Base-by-base conservation (phyloP, 2,797 vertebrate genomes). In the Macropus fuliginosus region DNA sequence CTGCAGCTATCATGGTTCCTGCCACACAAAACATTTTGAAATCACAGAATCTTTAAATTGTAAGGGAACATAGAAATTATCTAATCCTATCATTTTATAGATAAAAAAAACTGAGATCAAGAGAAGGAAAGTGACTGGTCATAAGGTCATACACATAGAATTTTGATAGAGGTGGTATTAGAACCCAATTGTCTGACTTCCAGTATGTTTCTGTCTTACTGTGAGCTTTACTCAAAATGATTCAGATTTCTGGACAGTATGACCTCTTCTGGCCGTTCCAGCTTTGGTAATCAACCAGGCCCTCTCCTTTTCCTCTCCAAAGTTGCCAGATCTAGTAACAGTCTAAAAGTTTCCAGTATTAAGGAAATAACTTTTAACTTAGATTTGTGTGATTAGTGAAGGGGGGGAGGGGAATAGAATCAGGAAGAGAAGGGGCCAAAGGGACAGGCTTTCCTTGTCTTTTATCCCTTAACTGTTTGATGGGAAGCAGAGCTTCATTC, bases 261-360 rank as follows among this genome's bases (percentile, higher is more conserved):
- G 14, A 66, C 8, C 89, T 11, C n/a, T 56, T 8, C 10, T 14
- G 91, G 21, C 52, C 54, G 54, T 14, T 1, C 40, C 21, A 87
- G 18, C 31, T 46, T 87, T 46, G 9, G 21, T 87, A 59, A 62
- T 93, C 62, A 40, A 18, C n/a, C 40, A 8, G 14, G 66, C 12
- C 29, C 94, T 93, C 94, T 97, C 87, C 87, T 18, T 97, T 55
- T 40, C 81, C 62, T 95, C 98, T 97, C 90, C 95, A 94, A 93
- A 97, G 94, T 54, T 2, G 4, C 95, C 24, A 92, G 97, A 98
- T 55, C 92, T 97, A 96, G 40, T 97, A 98, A 97, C 97, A 54
- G 96, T 97, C 92, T 54, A 74, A 97, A 94, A 95, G 97, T 95
- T 98, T 98, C 98, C 97, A 97, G 55, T 98, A 96, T 98, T 97